Evolutionary conservation across 2,113 vertebrate genomes (phyloP), one percentile per base, ranked within the genome.

Genomic region (Oncorhynchus masou): DNA sequence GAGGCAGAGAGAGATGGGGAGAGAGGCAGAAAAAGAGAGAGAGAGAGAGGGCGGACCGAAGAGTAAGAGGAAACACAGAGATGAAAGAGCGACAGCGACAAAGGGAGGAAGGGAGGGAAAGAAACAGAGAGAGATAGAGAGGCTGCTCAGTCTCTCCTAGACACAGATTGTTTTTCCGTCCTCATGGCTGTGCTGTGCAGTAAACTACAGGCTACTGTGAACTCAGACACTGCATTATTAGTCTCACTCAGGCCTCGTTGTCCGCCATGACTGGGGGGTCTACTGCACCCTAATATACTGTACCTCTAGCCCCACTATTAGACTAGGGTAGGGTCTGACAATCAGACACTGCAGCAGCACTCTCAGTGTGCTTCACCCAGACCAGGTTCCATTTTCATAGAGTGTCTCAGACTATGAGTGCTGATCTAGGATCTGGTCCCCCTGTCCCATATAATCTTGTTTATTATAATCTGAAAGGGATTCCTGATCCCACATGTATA

Each of bases 121-220:
- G 39, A 45, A 45, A 45, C 39, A 45, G 39, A 20, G 54, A 20
- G 54, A 57, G 16, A 57, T 11, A 20, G 54, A 20, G 54, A 20
- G 54, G 8, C 39, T 45, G 39, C 8, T 45, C 9, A 45, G 39
- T 9, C 39, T 45, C 39, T 45, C 39, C 9, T 11, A 45, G 39
- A 11, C 39, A 45, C 39, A 11, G 39, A 45, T 45, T 45, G 9
- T 2, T 45, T 79, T 71, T 24, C 70, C 71, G 25, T 67, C 73
- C 22, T 9, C 25, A 67, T 79, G 66, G 69, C 77, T 70, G 66
- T 70, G 72, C 77, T 70, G 72, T 70, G 39, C 77, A 67, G 39
- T 39, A 15, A 64, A 59, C 65, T 24, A 62, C 57, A 51, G 72
- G 20, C 49, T 54, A 54, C 67, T 54, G 34, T 34, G 31, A 65